Conservation (phyloP, 2,797 vertebrate genomes). For the Brachymystax lenok region DNA sequence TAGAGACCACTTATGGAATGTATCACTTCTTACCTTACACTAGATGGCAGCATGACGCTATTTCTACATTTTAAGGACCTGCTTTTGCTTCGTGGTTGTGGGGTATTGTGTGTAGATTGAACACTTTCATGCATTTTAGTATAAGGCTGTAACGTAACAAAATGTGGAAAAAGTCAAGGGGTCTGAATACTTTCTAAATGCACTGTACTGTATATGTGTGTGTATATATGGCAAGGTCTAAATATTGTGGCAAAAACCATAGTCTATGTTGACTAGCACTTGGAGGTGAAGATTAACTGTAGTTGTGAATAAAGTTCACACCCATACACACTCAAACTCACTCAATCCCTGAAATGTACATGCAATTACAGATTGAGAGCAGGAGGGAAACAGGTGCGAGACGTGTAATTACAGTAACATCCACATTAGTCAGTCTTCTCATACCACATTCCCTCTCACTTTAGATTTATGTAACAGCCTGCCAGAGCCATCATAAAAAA, state of each 20-base stretch:
- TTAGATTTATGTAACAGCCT: neutral
- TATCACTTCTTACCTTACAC: slow-evolving; percentile 41
- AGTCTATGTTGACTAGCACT: neutral
- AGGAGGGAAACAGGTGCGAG: slow-evolving; percentile 3
- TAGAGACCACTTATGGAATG: neutral
- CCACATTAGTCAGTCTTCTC: slow-evolving; percentile 5
- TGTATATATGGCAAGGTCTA: neutral
- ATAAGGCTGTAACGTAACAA: no score
- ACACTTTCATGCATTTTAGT: no score
- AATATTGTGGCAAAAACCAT: neutral
- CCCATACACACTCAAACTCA: neutral
- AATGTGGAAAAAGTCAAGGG: no score
- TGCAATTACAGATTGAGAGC: slow-evolving; percentile 14
- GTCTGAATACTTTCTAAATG: no score
- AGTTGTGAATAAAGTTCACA: neutral
- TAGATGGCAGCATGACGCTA: slow-evolving; percentile 67
- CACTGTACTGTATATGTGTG: neutral
- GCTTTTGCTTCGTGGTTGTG: no score
- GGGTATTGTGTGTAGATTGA: no score
- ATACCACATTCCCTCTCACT: neutral
- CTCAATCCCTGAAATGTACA: neutral
- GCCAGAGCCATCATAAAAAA: neutral
- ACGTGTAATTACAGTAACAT: slow-evolving; percentile 23
- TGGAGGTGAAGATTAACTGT: neutral
- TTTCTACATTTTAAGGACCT: no score